A percentile compares a stretch with the other conserved stretches of the same genome.
Evolutionary conservation across 2,797 vertebrate genomes (phyloP).

Genomic region (Mormyrus hasselquistii): DNA sequence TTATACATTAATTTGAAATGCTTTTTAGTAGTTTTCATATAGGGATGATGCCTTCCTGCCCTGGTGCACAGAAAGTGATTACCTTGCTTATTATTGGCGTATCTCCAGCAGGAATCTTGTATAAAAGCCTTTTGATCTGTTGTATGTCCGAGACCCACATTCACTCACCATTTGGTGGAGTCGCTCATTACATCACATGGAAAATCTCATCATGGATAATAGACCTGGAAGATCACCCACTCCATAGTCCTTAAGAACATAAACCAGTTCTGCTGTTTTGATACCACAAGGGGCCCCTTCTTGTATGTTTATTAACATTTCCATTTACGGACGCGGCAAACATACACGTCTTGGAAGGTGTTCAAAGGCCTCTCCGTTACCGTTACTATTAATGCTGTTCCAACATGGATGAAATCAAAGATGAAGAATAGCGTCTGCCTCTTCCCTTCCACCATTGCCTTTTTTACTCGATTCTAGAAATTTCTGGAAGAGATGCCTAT

Average conservation of each 20-base stretch:
- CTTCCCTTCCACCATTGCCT: not conserved
- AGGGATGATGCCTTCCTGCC: not conserved
- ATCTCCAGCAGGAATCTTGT: not conserved
- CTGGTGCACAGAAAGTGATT: not conserved
- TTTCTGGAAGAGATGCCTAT: too few species aligned
- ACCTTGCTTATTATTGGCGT: not conserved
- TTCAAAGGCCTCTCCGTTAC: not conserved
- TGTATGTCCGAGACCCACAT: not conserved
- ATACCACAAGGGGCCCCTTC: not conserved
- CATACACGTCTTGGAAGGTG: not conserved
- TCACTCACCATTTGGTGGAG: not conserved
- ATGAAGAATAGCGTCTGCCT: not conserved
- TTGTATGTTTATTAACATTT: not conserved
- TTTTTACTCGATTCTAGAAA: not conserved
- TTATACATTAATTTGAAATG: not conserved
- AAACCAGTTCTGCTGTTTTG: not conserved
- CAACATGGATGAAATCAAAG: not conserved
- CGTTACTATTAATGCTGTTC: not conserved
- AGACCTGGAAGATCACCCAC: not conserved
- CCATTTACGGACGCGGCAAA: not conserved
- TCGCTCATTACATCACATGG: not conserved
- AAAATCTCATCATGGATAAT: slow-evolving; percentile 3
- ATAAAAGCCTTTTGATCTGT: not conserved
- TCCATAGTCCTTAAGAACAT: slow-evolving; percentile 2
- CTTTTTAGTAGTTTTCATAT: not conserved